A percentile compares a stretch with the other conserved stretches of the same genome.
Conservation (phyloP, 2,888 invertebrate species). For the Tenthredo amoena region DNA sequence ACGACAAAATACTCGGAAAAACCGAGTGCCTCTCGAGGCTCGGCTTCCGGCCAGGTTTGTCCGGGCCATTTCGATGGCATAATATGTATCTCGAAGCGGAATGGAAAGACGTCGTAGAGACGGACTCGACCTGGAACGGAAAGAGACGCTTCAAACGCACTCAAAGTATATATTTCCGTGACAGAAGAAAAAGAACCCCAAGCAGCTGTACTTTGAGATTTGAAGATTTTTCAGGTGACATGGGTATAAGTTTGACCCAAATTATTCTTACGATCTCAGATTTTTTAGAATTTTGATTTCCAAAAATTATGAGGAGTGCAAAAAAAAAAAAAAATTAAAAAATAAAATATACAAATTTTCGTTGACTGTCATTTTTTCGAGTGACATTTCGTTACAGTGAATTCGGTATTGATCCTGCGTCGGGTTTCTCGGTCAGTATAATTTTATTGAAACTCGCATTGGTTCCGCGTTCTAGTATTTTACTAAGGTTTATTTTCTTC, state of each 20-base stretch:
- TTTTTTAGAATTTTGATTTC: background rate
- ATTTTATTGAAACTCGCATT: background rate
- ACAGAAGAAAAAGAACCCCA: background rate
- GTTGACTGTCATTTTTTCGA: background rate
- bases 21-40: constrained; percentile 34
- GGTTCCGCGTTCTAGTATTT: background rate
- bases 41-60: constrained; percentile 50
- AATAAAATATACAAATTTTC: background rate
- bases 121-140: constrained; percentile 29
- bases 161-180: constrained; percentile 37
- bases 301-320: background rate
- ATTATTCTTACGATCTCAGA: background rate
- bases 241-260: background rate
- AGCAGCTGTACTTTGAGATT: constrained; percentile 25
- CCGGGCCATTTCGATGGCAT: constrained; percentile 39
- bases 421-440: background rate
- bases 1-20: constrained; percentile 43
- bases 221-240: constrained; percentile 5
- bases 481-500: background rate
- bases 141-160: constrained; percentile 45
- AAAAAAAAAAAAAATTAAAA: background rate
- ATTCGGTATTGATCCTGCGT: background rate
- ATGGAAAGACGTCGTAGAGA: constrained; percentile 29
- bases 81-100: constrained; percentile 21
- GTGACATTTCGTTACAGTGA: background rate